phyloP scores from a whole-genome alignment of 2,113 vertebrate species.

The Cebus imitator region DNA sequence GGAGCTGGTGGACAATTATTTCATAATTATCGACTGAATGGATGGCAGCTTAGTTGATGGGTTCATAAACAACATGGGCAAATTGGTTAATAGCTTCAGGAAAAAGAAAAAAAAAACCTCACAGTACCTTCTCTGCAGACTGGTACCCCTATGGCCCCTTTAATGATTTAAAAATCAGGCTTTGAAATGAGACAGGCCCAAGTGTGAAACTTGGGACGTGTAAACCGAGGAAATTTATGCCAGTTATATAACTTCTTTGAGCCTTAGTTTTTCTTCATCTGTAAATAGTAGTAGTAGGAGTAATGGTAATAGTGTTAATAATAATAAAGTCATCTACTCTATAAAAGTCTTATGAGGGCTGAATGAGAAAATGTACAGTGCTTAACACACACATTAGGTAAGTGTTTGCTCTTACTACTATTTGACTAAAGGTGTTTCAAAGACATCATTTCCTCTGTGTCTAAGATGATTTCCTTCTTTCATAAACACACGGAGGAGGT shows the following conservation, averaged over 20 bases:
- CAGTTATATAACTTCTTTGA: background rate
- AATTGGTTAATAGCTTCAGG: background rate
- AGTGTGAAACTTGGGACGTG: background rate
- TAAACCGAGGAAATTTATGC: background rate
- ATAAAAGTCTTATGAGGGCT: background rate
- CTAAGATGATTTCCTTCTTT: background rate
- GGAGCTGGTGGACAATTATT: background rate
- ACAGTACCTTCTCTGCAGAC: background rate
- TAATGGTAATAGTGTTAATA: background rate
- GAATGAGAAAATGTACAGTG: background rate
- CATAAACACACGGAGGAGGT: background rate
- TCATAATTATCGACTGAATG: background rate
- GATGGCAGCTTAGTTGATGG: background rate
- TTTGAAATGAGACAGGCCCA: background rate
- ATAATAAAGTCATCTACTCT: background rate
- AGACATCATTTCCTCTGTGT: no score
- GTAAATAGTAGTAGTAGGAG: background rate
- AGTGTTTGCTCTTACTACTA: background rate
- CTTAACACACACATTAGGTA: background rate
- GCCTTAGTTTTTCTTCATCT: background rate
- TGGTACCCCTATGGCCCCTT: background rate
- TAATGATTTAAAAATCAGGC: background rate
- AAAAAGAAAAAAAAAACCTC: background rate
- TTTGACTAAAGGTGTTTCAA: background rate
- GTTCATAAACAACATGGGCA: background rate